Base-by-base conservation (phyloP, 2,888 invertebrate species). In the Spicauda simplicius region DNA sequence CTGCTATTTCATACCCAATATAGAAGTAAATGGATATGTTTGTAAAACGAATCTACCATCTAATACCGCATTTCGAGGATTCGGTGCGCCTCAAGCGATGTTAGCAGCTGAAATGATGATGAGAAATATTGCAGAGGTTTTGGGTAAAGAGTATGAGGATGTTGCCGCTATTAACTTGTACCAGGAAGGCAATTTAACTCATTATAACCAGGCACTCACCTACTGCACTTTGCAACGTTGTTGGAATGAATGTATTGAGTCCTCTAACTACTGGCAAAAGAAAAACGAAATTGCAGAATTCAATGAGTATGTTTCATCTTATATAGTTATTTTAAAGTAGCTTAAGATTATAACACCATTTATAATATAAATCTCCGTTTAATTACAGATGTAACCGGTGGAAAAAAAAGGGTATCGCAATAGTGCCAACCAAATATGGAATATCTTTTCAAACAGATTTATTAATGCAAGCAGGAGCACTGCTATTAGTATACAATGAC, bases 21-120 rank as follows among this genome's bases (percentile, higher is more conserved):
- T 96, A 0, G 94, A 95, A 73, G 94, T 97, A 0, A 91, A 90
- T 25, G 97, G 96, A 0, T 96, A 95, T 81, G 91, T 95, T 8
- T 99, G 98, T 82, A 96, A 95, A 86, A 99, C 99, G 0, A 98
- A 99, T 90, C 86, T 97, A 72, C 96, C 98, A 0, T 97, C 98
- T 0, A 98, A 98, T 82, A 99, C 98, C 0, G 98, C 99, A 0
- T 99, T 98, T 80, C 94, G 99, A 79, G 98, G 98, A 1, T 98
- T 98, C 79, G 98, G 98, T 1, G 97, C 96, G 0, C 98, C 98
- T 0, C 97, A 98, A 84, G 97, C 96, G 6, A 97, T 98, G 97
- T 95, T 97, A 76, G 95, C 96, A 10, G 96, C 95, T 0, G 98
- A 98, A 87, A 94, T 93, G 70, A 95, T 97, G 78, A 95, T 98